A percentile compares a stretch with the other conserved stretches of the same genome.
Conservation (phyloP, 2,797 vertebrate species). For the Pipistrellus nathusii region DNA sequence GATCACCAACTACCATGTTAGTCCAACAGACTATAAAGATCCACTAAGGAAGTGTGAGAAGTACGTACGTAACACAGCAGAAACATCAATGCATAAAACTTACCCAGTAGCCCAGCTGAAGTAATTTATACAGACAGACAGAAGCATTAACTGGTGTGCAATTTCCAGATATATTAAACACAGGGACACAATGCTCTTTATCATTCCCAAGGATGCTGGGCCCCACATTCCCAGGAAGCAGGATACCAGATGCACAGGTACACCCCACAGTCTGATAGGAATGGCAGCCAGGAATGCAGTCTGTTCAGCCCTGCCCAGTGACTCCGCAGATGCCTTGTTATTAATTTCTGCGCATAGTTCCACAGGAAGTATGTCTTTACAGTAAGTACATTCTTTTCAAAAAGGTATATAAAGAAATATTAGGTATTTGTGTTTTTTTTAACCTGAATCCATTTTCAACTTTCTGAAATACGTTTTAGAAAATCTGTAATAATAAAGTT, state of each 20-base stretch:
- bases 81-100: background rate
- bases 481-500: background rate
- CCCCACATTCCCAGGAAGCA: background rate
- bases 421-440: background rate
- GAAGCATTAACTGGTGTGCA: background rate
- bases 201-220: background rate
- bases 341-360: background rate
- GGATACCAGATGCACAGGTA: background rate
- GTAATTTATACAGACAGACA: background rate
- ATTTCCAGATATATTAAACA: background rate
- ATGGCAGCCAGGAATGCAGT: background rate
- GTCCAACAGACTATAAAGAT: background rate
- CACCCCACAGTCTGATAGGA: background rate
- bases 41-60: background rate
- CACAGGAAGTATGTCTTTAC: background rate
- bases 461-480: conserved; percentile 32
- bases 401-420: conserved; percentile 5
- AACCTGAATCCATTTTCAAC: background rate
- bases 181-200: background rate
- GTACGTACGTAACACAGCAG: background rate
- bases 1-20: background rate
- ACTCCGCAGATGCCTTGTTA: background rate
- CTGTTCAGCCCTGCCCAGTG: background rate
- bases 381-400: background rate
- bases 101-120: background rate